A percentile compares a stretch with the other conserved stretches of the same genome.
phyloP scores from a whole-genome alignment of 1,140 invertebrate genomes.

The Drosophila punjabiensis region DNA sequence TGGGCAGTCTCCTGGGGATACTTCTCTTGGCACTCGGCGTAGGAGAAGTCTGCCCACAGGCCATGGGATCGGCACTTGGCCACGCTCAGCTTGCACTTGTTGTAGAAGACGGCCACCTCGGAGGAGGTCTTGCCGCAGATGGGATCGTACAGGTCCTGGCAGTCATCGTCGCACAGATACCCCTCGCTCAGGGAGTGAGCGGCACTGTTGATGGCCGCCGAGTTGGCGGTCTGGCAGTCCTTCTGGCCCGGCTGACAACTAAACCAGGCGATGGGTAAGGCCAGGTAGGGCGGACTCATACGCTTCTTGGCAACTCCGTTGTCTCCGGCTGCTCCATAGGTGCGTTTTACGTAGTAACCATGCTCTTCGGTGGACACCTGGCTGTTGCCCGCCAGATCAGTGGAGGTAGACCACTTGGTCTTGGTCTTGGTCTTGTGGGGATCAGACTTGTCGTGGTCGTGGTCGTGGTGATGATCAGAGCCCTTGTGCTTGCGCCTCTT shows the following conservation, averaged over 20 bases:
- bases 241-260: conserved; percentile 43
- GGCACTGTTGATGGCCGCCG: conserved; percentile 63
- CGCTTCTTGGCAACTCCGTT: conserved; percentile 23
- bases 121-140: conserved; percentile 72
- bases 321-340: conserved; percentile 46
- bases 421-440: conserved; percentile 72
- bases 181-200: conserved; percentile 65
- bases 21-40: conserved; percentile 63
- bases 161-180: conserved; percentile 81
- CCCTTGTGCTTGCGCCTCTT: conserved; percentile 73
- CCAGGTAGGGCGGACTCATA: conserved; percentile 71
- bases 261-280: conserved; percentile 81
- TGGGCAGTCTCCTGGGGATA: conserved; percentile 74
- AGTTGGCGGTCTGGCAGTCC: conserved; percentile 57
- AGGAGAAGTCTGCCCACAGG: conserved; percentile 66
- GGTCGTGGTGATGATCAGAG: conserved; percentile 44
- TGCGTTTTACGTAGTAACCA: conserved; percentile 80
- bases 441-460: conserved; percentile 23
- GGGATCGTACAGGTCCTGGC: conserved; percentile 70
- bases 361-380: conserved; percentile 80
- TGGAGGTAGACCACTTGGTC: conserved; percentile 78
- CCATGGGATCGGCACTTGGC: conserved; percentile 82
- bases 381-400: conserved; percentile 53
- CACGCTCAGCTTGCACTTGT: conserved; percentile 76
- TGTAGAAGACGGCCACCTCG: conserved; percentile 82